Percentiles rank a stretch among this genome's conserved stretches.
phyloP scores from a whole-genome alignment of 2,797 vertebrate species.

The Coreius guichenoti region DNA sequence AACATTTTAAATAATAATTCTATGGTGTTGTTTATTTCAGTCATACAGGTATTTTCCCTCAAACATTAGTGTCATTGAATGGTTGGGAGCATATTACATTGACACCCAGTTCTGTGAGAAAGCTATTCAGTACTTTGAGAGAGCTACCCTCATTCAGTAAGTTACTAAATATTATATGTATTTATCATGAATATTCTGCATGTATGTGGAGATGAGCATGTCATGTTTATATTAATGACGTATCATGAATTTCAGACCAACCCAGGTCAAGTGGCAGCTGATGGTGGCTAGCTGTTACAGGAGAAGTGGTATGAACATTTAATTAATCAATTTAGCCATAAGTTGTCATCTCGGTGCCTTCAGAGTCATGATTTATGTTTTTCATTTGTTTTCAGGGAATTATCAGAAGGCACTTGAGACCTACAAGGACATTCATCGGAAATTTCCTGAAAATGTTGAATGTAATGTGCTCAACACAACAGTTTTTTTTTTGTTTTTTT shows the following conservation, averaged over 20 bases:
- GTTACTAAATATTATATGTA: slow-evolving; percentile 65
- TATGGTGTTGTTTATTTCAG: slow-evolving; percentile 68
- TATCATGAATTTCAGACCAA: slow-evolving; percentile 80
- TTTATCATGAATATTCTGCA: neutral
- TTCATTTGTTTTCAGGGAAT: slow-evolving; percentile 82
- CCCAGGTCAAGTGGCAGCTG: slow-evolving; percentile 93
- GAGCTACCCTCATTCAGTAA: slow-evolving; percentile 97
- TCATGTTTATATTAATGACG: neutral
- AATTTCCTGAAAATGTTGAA: slow-evolving; percentile 95
- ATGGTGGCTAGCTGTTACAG: slow-evolving; percentile 97
- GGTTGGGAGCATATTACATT: slow-evolving; percentile 96
- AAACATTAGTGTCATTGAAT: slow-evolving; percentile 95
- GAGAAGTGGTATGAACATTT: slow-evolving; percentile 86
- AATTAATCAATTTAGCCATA: neutral
- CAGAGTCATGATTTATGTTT: neutral
- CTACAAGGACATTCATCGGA: slow-evolving; percentile 92
- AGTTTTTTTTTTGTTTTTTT: neutral
- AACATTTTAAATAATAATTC: neutral
- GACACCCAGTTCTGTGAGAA: slow-evolving; percentile 98
- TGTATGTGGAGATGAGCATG: slow-evolving; percentile 19
- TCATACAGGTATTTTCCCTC: slow-evolving; percentile 96
- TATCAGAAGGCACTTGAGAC: slow-evolving; percentile 95
- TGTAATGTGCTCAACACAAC: slow-evolving; percentile 78
- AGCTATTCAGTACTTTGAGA: slow-evolving; percentile 97
- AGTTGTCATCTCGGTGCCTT: neutral